Evolutionary conservation across 2,888 invertebrate genomes (phyloP), one percentile per base, ranked within the genome.

Genomic region (Agrypnus murinus): DNA sequence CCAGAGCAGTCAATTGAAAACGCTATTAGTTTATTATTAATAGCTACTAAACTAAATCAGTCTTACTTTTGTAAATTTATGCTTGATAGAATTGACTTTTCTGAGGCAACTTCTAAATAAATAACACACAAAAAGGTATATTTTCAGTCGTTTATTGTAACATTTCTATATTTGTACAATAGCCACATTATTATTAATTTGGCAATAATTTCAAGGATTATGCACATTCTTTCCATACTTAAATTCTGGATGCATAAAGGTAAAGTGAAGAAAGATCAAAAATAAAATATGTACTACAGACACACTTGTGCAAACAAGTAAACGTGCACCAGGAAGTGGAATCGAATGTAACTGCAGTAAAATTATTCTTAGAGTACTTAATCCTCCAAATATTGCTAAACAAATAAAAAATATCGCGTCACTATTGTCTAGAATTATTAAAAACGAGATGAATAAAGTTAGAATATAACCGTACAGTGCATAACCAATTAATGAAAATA

Each of bases 191-290:
- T n/a, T n/a, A n/a, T n/a, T n/a, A n/a, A n/a, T n/a, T n/a, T n/a
- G n/a, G n/a, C n/a, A n/a, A n/a, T n/a, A n/a, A n/a, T n/a, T n/a
- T n/a, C n/a, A n/a, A n/a, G n/a, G n/a, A n/a, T n/a, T n/a, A n/a
- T n/a, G n/a, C n/a, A n/a, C n/a, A n/a, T 62, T 46, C 48, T 66
- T 71, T 48, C 81, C 82, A 75, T 85, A 85, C 3, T 76, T 75
- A 81, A 85, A 87, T 17, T 83, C 85, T 62, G 79, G 82, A 81
- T 87, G 87, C 86, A 88, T 87, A 76, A 86, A 88, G 2, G 85
- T 84, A 80, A 87, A 88, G 80, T 88, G 87, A 64, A 88, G 78
- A 78, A 86, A 87, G 50, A 88, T 82, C n/a, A 87, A 77, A 77
- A 86, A 87, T 60, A 88, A 79, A 17, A 88, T 81, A 77, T 89